Evolutionary conservation across 2,113 vertebrate genomes (phyloP).

Genomic region (Lampris megalopsis): DNA sequence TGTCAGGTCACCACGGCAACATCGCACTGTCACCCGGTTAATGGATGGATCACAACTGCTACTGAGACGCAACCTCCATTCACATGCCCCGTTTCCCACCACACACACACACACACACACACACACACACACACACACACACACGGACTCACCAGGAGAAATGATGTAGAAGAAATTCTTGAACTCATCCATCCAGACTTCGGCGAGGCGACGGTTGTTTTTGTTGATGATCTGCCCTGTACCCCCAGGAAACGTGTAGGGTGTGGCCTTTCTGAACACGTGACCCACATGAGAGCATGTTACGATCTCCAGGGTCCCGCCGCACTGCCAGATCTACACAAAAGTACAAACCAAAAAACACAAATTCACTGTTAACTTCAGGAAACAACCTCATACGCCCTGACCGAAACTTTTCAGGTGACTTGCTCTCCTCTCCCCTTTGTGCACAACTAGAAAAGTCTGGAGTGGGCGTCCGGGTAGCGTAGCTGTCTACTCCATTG

Average conservation of each 20-base stretch:
- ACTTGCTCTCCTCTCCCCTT: too few relatives aligned
- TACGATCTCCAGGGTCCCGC: constrained; percentile 97
- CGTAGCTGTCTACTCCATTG: too few relatives aligned
- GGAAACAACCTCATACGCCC: too few relatives aligned
- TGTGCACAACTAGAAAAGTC: too few relatives aligned
- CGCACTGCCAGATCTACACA: constrained; percentile 97
- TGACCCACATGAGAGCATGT: constrained; percentile 99
- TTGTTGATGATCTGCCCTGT: constrained; percentile 99
- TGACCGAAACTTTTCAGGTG: too few relatives aligned
- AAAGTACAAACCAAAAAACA: constrained; percentile 21
- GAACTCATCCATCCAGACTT: constrained; percentile 99
- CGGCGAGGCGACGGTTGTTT: constrained; percentile 96
- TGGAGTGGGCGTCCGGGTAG: too few relatives aligned
- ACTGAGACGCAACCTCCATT: constrained; percentile 54
- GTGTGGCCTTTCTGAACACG: constrained; percentile 98
- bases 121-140: constrained; percentile 4
- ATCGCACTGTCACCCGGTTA: constrained; percentile 64
- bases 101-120: constrained; percentile 15
- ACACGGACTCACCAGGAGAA: constrained; percentile 90
- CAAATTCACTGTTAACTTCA: background rate
- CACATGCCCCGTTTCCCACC: constrained; percentile 15
- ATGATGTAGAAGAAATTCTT: constrained; percentile 99
- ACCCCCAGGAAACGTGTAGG: constrained; percentile 97
- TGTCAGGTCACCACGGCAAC: constrained; percentile 55
- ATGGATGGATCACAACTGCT: constrained; percentile 67